Evolutionary conservation across 2,113 vertebrate species (phyloP).

Genomic region (Gymnobelideus leadbeateri): DNA sequence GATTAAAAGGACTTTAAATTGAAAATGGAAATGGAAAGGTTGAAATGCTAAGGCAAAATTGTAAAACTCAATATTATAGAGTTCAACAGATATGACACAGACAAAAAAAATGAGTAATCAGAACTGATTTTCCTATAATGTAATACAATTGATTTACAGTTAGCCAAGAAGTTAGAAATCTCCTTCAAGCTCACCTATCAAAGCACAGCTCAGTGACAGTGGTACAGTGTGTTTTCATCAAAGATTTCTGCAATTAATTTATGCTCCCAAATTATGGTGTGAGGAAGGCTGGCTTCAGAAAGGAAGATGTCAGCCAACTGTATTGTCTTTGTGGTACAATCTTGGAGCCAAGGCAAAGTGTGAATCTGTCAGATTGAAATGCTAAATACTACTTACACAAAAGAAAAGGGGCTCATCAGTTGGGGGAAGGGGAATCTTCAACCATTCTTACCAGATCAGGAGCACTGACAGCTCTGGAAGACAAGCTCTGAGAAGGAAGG

Average conservation of each 20-base stretch:
- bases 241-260: slow-evolving; percentile 69
- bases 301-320: slow-evolving; percentile 56
- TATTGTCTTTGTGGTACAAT: slow-evolving; percentile 54
- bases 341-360: slow-evolving; percentile 48
- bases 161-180: slow-evolving; percentile 48
- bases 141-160: background rate
- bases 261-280: slow-evolving; percentile 66
- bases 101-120: background rate
- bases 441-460: slow-evolving; percentile 69
- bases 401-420: background rate
- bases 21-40: background rate
- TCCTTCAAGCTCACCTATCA: background rate
- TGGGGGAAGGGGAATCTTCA: background rate
- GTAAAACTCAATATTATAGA: background rate
- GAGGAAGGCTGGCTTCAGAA: slow-evolving; percentile 57
- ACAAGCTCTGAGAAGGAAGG: slow-evolving; percentile 69
- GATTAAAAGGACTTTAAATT: background rate
- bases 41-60: background rate
- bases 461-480: slow-evolving; percentile 57
- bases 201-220: background rate
- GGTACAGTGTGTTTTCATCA: slow-evolving; percentile 55
- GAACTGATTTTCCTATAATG: background rate
- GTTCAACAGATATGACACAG: background rate
- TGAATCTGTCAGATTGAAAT: slow-evolving; percentile 43
- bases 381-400: slow-evolving; percentile 22